phyloP scores from a whole-genome alignment of 2,888 invertebrate species.

The Tanypteryx hageni region DNA sequence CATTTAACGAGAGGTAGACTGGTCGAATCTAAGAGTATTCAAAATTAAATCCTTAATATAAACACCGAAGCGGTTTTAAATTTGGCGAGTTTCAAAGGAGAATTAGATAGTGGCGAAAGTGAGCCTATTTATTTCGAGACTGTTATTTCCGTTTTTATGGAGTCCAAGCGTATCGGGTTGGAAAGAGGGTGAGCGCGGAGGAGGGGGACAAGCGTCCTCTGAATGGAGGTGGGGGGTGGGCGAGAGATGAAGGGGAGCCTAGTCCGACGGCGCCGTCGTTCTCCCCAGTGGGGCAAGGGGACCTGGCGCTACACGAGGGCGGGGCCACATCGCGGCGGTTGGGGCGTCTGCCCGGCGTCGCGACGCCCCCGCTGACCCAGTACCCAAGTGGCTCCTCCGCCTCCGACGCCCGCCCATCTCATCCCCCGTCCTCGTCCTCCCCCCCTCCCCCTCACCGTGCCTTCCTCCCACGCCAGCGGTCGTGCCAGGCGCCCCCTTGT shows the following conservation, averaged over 20 bases:
- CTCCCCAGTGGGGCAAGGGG: not conserved
- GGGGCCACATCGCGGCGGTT: not conserved
- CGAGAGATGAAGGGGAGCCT: not conserved
- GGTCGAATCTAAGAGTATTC: too few relatives aligned
- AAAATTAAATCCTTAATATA: too few relatives aligned
- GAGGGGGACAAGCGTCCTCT: too few relatives aligned
- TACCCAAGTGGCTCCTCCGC: constrained; percentile 74
- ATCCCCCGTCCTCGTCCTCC: constrained; percentile 66
- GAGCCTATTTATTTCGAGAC: constrained; percentile 14
- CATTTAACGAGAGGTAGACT: too few relatives aligned
- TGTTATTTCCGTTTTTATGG: not conserved
- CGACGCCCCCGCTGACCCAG: constrained; percentile 75
- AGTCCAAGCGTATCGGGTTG: not conserved
- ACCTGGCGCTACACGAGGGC: not conserved
- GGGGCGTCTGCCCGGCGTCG: constrained; percentile 71
- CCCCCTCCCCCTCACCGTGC: constrained; percentile 52
- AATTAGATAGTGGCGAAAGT: not conserved
- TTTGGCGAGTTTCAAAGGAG: not conserved
- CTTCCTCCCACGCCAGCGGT: constrained; percentile 50
- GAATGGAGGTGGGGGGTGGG: too few relatives aligned
- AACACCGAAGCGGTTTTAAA: not conserved
- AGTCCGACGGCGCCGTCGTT: not conserved
- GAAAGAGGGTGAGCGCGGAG: too few relatives aligned
- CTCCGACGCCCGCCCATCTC: constrained; percentile 55
- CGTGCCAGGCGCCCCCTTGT: constrained; percentile 50